A percentile compares a stretch with the other conserved stretches of the same genome.
These are phyloP conservation scores for Branchellion lobata DNA, from an alignment of 2,888 invertebrate species.

Conservation along the genomic window DNA sequence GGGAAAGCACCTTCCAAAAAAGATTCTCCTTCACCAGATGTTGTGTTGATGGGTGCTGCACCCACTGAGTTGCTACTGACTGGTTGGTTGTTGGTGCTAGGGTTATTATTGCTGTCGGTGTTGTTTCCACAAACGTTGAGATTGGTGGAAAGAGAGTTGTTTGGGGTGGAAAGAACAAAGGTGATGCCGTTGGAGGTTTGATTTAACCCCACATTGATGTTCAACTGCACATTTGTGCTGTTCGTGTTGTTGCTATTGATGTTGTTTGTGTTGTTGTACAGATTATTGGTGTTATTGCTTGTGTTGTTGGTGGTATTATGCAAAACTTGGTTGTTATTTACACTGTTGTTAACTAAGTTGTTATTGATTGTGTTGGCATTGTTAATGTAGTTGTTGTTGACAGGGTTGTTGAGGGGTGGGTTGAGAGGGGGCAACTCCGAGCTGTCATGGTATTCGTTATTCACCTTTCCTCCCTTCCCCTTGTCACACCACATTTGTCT, in stretches of 20 bases:
- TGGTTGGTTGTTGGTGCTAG: not conserved
- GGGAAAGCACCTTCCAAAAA: not conserved
- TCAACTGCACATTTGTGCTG: conserved; percentile 15
- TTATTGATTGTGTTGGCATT: not conserved
- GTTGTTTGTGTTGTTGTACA: too few relatives aligned
- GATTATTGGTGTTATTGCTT: not conserved
- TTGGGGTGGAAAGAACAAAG: conserved; percentile 30
- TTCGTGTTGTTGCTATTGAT: not conserved
- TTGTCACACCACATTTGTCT: not conserved
- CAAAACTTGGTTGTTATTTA: not conserved
- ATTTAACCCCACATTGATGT: conserved; percentile 25
- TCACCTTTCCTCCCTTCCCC: not conserved
- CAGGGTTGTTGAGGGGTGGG: too few relatives aligned
- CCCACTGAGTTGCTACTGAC: not conserved
- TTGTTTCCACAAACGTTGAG: not conserved
- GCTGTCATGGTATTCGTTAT: too few relatives aligned
- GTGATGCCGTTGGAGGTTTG: conserved; percentile 35
- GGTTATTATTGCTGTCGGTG: not conserved
- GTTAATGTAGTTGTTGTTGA: too few relatives aligned
- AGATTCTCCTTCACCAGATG: not conserved
- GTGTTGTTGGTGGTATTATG: not conserved
- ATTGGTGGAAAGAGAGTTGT: not conserved
- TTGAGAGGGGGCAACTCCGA: too few relatives aligned
- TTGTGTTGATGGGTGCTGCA: not conserved
- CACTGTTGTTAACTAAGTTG: not conserved